Evolutionary conservation across 2,113 vertebrate species (phyloP), one percentile per base, ranked within the genome.

Genomic region (Rallus limicola): DNA sequence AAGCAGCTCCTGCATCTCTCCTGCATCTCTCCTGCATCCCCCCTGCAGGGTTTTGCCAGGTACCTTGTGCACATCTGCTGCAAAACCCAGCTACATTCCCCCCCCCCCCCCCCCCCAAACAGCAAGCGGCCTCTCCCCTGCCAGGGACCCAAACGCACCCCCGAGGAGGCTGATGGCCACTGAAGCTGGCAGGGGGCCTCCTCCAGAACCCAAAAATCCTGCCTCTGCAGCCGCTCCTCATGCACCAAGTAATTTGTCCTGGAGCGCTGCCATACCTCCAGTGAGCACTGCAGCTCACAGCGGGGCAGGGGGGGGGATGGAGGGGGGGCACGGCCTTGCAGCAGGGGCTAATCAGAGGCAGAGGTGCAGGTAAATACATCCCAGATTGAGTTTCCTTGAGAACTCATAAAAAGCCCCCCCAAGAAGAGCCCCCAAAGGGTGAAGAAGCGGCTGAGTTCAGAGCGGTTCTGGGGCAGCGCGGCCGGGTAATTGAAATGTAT

Each of bases 241-340:
- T 94, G 64, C 95, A 84, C 14, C 92, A 89, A 38, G 89, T 64
- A 89, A 95, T 89, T 95, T 65, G 76, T 85, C 92, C 96, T 91
- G 94, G 96, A 96, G 75, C 29, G 7, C 23, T 58, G 96, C 96
- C 90, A 81, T 81, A 60, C 88, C 95, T 96, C 89, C 80, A 62
- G 67, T 24, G 0, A 42, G 64, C n/a, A 3, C 52, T 2, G 6
- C 6, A 13, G 65, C 17, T 46, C 14, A 1, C 55, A 21, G 19
- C 5, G 0, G 63, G 83, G 50, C 77, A 25, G 18, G 42, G 46
- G 23, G 48, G 48, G 48, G 48, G 42, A 44, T 48, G 46, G 24
- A 20, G 46, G 55, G 29, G 34, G 42, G 11, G 20, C 3, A 50
- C 48, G 12, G 15, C 4, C 36, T 5, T 8, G 6, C 34, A 23